Evolutionary conservation across 2,113 vertebrate genomes (phyloP), one percentile per base, ranked within the genome.

Genomic region (Megaptera novaeangliae): DNA sequence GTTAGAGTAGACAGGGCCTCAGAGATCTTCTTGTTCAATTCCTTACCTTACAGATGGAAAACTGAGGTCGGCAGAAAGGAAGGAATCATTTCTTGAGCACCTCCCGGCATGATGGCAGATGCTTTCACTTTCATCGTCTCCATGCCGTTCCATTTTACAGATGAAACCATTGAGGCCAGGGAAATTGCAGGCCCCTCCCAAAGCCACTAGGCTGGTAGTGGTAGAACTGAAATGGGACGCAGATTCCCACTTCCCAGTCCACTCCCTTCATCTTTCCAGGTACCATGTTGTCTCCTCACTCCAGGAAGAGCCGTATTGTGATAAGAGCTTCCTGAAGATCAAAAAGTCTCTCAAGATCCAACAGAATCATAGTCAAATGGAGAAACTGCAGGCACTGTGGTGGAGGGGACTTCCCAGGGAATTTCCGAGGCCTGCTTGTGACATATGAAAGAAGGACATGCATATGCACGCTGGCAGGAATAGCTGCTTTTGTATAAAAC

Each of bases 381-480:
- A 69, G 78, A 93, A 31, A 66, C 49, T 46, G 34, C 63, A 80
- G 83, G 59, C 55, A 8, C 41, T 49, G 63, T 25, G 92, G 87
- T 23, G 8, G 72, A 88, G 84, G 94, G 89, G 63, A 75, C 92
- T 96, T 96, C 86, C 84, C 83, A 81, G 94, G 86, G 89, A 97
- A 90, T 92, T 95, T 95, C 90, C 96, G 64, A 31, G 49, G 41
- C 89, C 74, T 92, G 41, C 44, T 57, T 94, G 20, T 96, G 92
- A 93, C 68, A 90, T 72, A 78, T 95, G 93, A 96, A 96, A 88
- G 64, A 95, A 71, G 89, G 95, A 95, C 74, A 84, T 59, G 63
- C 89, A n/a, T 36, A 86, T 91, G 69, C 29, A 87, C 72, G 29
- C 34, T 94, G 88, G 82, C 61, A 78, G 59, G 88, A 97, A 72